Percentiles rank a stretch among this genome's conserved stretches.
phyloP scores from a whole-genome alignment of 2,888 invertebrate species.

The Stenodera caucasica region DNA sequence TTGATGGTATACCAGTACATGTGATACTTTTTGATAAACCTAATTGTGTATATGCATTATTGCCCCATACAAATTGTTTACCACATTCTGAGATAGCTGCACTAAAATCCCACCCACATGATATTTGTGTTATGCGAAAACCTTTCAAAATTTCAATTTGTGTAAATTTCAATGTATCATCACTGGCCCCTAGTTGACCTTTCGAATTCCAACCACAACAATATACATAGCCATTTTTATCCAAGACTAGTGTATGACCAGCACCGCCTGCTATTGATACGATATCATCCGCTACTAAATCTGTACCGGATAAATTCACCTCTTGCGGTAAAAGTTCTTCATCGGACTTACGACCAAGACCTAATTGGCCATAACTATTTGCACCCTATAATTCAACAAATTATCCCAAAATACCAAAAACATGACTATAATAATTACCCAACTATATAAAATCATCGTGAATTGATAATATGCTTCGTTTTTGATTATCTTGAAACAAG shows the following conservation, averaged over 20 bases:
- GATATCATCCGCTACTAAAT: slow-evolving; percentile 57
- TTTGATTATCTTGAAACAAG: slow-evolving; percentile 36
- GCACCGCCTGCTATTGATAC: slow-evolving; percentile 74
- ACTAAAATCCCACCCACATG: slow-evolving; percentile 83
- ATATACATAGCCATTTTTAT: slow-evolving; percentile 68
- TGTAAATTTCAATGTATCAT: slow-evolving; percentile 60
- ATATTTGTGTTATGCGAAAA: slow-evolving; percentile 63
- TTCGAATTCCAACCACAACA: slow-evolving; percentile 80
- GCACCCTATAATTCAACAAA: slow-evolving; percentile 65
- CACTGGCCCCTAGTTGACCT: slow-evolving; percentile 68
- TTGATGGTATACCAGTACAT: slow-evolving; percentile 53
- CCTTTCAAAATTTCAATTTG: slow-evolving; percentile 64
- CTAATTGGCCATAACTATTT: slow-evolving; percentile 81
- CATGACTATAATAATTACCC: slow-evolving; percentile 42
- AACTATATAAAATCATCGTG: slow-evolving; percentile 49
- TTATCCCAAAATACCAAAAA: not conserved
- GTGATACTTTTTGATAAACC: slow-evolving; percentile 61
- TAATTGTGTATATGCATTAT: slow-evolving; percentile 76
- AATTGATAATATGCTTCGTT: slow-evolving; percentile 14
- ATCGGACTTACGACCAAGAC: slow-evolving; percentile 68
- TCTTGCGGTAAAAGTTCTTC: slow-evolving; percentile 63
- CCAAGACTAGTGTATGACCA: slow-evolving; percentile 73
- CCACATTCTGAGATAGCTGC: slow-evolving; percentile 72
- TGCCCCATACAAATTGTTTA: slow-evolving; percentile 79
- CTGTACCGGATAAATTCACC: slow-evolving; percentile 47